A percentile compares a stretch with the other conserved stretches of the same genome.
Evolutionary conservation across 2,113 vertebrate genomes (phyloP).

Genomic region (Pelmatolapia mariae): DNA sequence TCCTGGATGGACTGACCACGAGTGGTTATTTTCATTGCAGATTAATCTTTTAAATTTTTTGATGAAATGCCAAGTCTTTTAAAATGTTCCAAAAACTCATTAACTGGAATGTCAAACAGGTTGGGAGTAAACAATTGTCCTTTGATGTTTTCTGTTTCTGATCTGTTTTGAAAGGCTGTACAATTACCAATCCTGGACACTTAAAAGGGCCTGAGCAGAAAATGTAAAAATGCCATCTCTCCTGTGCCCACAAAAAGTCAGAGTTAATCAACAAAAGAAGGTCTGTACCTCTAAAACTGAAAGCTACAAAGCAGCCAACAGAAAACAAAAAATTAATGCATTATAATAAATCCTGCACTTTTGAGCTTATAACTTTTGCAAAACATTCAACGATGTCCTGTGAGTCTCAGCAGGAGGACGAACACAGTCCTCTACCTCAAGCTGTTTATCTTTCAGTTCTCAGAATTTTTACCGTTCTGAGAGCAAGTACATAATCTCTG

Average conservation of each 20-base stretch:
- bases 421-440: background rate
- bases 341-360: conserved; percentile 1
- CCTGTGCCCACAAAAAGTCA: background rate
- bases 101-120: background rate
- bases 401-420: background rate
- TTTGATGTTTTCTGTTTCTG: background rate
- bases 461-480: conserved; percentile 10
- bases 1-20: background rate
- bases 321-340: background rate
- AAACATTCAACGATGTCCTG: background rate
- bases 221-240: background rate
- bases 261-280: background rate
- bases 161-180: background rate
- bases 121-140: background rate
- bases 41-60: background rate
- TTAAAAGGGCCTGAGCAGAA: background rate
- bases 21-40: background rate
- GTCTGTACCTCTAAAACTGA: background rate
- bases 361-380: conserved; percentile 2
- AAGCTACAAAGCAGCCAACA: background rate
- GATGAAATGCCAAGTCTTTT: background rate
- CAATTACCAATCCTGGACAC: background rate
- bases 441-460: conserved; percentile 37
- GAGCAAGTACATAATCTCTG: conserved; percentile 1
- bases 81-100: background rate